Evolutionary conservation across 2,888 invertebrate genomes (phyloP), one percentile per base, ranked within the genome.

Genomic region (Ennomos fuscantarius): DNA sequence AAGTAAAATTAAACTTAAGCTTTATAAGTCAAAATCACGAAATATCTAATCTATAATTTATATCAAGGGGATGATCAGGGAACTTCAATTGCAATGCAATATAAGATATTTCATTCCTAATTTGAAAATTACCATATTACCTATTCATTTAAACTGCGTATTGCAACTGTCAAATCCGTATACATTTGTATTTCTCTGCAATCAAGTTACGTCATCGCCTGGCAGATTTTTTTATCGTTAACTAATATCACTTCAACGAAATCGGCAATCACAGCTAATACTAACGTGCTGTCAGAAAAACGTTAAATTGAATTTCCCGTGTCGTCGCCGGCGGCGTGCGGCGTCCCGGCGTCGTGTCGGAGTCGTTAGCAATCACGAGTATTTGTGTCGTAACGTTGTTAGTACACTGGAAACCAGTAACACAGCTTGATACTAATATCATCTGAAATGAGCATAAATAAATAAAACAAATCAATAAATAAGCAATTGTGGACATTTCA

Each of bases 341-440:
- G 49, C 69, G 68, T 66, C 64, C 63, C 71, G 72, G 64, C 74
- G 72, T 66, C 76, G 81, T 73, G 72, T 66, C 76, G 80, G 76
- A 68, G 66, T 75, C 76, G 74, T 65, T 82, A 75, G 82, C 86
- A 86, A 86, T 86, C 86, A 86, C 58, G 73, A 72, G 79, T 82
- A 72, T 82, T 82, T 82, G 80, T 72, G 77, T 62, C 70, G 76
- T 82, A 86, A 86, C 75, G 66, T 75, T 70, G 83, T 87, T 86
- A 86, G 50, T 52, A 9, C 11, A 2, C 24, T 42, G 24, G 10
- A 54, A 49, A 2, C 12, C 58, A 53, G 58, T 43, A n/a, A 9
- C 15, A 12, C n/a, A 57, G 39, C 15, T 57, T 45, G 11, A 24
- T 32, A 24, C 15, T 6, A 13, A 9, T 1, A 1, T 36, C n/a